Evolutionary conservation across 30 jellyfish, hydroid and myxozoan genomes (phyloP).

Genomic region (Cassiopea xamachana): DNA sequence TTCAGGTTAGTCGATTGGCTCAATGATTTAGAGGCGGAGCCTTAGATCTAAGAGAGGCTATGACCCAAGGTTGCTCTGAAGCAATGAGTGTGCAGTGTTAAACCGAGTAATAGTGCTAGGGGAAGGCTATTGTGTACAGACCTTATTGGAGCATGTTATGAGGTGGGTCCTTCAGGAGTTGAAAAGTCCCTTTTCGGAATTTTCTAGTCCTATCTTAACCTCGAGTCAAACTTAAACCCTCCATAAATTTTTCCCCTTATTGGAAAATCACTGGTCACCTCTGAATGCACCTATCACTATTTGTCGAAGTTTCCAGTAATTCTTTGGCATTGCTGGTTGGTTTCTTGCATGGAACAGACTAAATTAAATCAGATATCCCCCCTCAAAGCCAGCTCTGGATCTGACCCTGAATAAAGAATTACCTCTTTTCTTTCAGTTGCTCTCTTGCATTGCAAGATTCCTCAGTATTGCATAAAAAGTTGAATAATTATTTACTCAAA

Average conservation of each 20-base stretch:
- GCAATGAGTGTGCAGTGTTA: not conserved
- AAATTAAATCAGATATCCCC: not conserved
- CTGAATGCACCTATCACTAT: not conserved
- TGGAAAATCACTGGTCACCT: not conserved
- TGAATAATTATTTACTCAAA: not conserved
- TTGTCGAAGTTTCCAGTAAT: too few relatives aligned
- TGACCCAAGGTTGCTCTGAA: not conserved
- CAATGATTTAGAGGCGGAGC: not conserved
- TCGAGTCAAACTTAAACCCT: not conserved
- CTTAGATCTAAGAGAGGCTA: not conserved
- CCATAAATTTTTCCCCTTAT: not conserved
- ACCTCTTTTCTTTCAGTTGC: not conserved
- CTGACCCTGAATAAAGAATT: not conserved
- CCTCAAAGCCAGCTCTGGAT: not conserved
- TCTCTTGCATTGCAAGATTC: not conserved
- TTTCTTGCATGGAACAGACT: not conserved
- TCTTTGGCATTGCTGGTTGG: not conserved
- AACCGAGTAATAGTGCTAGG: not conserved
- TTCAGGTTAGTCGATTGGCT: conserved; percentile 32
- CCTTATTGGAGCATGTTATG: not conserved
- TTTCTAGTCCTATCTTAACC: too few relatives aligned
- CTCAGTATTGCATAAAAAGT: not conserved
- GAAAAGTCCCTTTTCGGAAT: not conserved
- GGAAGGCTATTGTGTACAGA: not conserved
- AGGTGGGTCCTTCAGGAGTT: not conserved